Conservation (phyloP, 2,113 vertebrate species). For the Gasterosteus nipponicus region DNA sequence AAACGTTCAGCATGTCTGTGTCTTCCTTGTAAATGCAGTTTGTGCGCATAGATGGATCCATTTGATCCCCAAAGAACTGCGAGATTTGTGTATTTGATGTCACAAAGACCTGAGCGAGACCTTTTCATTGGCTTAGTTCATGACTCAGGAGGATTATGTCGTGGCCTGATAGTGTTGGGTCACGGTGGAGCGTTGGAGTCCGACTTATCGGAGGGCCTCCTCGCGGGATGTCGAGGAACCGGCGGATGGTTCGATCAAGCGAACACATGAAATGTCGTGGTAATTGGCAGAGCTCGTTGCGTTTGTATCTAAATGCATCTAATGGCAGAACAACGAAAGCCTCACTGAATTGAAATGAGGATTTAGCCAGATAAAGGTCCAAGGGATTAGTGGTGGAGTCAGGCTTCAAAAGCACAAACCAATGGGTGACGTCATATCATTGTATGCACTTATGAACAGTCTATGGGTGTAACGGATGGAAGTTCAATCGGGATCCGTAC, state of each 20-base stretch:
- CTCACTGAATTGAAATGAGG: too few relatives aligned
- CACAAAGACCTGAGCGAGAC: not conserved
- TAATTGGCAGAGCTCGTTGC: too few relatives aligned
- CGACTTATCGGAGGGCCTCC: not conserved
- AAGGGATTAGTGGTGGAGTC: too few relatives aligned
- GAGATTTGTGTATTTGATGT: slow-evolving; percentile 35
- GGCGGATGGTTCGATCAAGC: too few relatives aligned
- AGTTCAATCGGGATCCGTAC: not conserved
- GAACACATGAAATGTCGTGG: too few relatives aligned
- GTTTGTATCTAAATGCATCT: too few relatives aligned
- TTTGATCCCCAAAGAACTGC: not conserved
- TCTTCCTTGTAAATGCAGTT: slow-evolving; percentile 4
- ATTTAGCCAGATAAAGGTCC: too few relatives aligned
- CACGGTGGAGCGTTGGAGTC: too few relatives aligned
- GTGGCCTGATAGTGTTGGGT: slow-evolving; percentile 8
- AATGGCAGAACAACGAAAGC: too few relatives aligned
- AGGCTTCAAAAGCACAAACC: too few relatives aligned
- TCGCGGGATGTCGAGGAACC: not conserved
- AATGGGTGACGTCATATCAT: too few relatives aligned
- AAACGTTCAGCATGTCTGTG: not conserved
- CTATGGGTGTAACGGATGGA: not conserved
- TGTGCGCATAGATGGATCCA: not conserved
- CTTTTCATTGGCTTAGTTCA: slow-evolving; percentile 34
- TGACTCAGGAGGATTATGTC: slow-evolving; percentile 11
- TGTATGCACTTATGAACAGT: too few relatives aligned